Conservation (phyloP, 2,888 invertebrate genomes). For the Cosmia trapezina region DNA sequence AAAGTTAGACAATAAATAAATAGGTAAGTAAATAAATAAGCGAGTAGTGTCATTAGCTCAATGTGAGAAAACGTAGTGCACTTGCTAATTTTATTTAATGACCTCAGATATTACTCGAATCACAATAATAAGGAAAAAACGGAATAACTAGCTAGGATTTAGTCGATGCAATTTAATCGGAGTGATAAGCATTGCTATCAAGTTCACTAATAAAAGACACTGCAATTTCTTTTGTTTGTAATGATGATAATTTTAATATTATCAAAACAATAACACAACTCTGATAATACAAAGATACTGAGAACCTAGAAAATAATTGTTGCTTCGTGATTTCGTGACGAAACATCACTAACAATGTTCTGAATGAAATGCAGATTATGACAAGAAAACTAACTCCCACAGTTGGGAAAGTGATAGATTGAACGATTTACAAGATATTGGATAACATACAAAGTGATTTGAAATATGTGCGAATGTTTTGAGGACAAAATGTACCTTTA, state of each 20-base stretch:
- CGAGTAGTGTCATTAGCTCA: too few relatives aligned
- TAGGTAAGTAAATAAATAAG: too few relatives aligned
- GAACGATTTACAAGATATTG: conserved; percentile 14
- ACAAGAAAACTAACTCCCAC: conserved; percentile 20
- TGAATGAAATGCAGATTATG: conserved; percentile 28
- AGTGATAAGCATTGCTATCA: neutral
- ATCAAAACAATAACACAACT: neutral
- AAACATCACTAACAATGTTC: conserved; percentile 14
- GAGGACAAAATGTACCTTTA: too few relatives aligned
- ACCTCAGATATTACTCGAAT: too few relatives aligned
- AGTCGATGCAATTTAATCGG: neutral
- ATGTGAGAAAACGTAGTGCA: too few relatives aligned
- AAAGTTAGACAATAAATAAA: too few relatives aligned
- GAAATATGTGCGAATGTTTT: neutral
- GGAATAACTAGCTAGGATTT: too few relatives aligned
- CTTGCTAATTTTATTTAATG: too few relatives aligned
- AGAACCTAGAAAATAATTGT: conserved; percentile 36
- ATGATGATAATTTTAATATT: neutral
- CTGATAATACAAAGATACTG: neutral
- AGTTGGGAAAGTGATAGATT: conserved; percentile 24
- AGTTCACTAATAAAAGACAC: neutral
- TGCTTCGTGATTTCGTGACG: conserved; percentile 41
- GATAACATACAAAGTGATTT: conserved; percentile 13
- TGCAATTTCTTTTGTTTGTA: neutral
- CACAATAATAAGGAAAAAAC: too few relatives aligned